Conservation (phyloP, 2,888 invertebrate genomes). For the Xylota segnis region DNA sequence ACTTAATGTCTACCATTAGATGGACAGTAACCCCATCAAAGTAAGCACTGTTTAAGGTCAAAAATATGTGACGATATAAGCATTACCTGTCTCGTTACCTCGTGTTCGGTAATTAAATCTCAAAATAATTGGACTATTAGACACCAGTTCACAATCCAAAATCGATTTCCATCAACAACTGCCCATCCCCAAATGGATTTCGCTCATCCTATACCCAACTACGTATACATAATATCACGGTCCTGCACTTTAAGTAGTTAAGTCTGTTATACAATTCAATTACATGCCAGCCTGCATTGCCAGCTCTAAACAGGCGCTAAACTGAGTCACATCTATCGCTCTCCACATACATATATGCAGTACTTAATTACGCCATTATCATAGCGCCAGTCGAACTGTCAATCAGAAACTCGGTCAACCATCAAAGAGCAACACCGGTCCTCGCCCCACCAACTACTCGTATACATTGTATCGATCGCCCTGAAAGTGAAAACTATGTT, state of each 20-base stretch:
- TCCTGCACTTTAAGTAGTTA: background rate
- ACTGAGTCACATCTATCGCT: conserved; percentile 34
- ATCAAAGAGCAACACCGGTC: conserved; percentile 55
- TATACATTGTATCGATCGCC: background rate
- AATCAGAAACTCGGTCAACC: conserved; percentile 68
- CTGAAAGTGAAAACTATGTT: conserved; percentile 65
- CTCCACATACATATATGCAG: no score
- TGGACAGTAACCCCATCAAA: no score
- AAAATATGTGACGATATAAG: no score
- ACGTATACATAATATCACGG: background rate
- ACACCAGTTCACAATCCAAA: background rate
- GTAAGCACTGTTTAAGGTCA: no score
- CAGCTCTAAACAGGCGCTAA: background rate
- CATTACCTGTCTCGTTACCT: no score
- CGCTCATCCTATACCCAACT: background rate
- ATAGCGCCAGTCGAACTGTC: conserved; percentile 67
- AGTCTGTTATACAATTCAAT: conserved; percentile 23
- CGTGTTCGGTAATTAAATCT: no score
- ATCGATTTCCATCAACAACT: conserved; percentile 1
- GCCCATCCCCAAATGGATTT: no score
- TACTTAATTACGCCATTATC: conserved; percentile 59
- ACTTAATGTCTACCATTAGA: no score
- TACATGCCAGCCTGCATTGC: conserved; percentile 34
- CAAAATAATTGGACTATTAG: no score
- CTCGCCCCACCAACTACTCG: background rate